A percentile compares a stretch with the other conserved stretches of the same genome.
These are phyloP conservation scores for Salpingus planirostris DNA, from an alignment of 2,888 invertebrate species.

Conservation along the genomic window DNA sequence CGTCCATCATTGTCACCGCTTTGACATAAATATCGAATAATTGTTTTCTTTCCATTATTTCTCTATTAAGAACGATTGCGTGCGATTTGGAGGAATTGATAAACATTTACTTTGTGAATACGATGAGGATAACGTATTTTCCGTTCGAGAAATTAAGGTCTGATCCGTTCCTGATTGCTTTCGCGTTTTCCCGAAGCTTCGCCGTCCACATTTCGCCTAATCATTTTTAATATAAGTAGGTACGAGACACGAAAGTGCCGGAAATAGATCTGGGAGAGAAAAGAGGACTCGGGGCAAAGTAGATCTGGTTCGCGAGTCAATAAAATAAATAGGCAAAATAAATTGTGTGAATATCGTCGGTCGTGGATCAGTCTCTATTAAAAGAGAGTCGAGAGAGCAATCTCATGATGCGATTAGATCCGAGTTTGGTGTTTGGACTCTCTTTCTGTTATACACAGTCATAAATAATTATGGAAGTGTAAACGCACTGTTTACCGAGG, in stretches of 20 bases:
- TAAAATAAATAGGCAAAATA: conserved; percentile 8
- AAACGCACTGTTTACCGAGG: conserved; percentile 41
- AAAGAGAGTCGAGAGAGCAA: conserved; percentile 10
- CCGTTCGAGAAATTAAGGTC: conserved; percentile 4
- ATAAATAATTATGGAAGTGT: conserved; percentile 40
- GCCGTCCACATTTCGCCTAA: neutral
- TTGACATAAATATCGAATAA: conserved; percentile 33
- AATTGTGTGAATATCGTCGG: conserved; percentile 9
- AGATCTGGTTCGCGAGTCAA: conserved; percentile 4
- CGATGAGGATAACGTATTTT: too few relatives aligned
- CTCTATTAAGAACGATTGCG: conserved; percentile 30
- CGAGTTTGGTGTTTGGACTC: conserved; percentile 9
- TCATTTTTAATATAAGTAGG: neutral
- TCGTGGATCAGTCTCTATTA: conserved; percentile 11
- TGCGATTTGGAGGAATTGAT: conserved; percentile 26
- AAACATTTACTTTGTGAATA: conserved; percentile 19
- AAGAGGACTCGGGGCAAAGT: too few relatives aligned
- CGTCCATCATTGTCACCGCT: conserved; percentile 36
- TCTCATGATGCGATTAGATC: conserved; percentile 16
- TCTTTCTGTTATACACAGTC: conserved; percentile 19
- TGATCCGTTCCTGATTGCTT: neutral
- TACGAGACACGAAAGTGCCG: neutral
- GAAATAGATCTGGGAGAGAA: neutral
- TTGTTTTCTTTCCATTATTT: conserved; percentile 36
- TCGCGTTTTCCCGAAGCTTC: neutral